Conservation (phyloP, 2,113 vertebrate genomes). For the Grallaria varia region DNA sequence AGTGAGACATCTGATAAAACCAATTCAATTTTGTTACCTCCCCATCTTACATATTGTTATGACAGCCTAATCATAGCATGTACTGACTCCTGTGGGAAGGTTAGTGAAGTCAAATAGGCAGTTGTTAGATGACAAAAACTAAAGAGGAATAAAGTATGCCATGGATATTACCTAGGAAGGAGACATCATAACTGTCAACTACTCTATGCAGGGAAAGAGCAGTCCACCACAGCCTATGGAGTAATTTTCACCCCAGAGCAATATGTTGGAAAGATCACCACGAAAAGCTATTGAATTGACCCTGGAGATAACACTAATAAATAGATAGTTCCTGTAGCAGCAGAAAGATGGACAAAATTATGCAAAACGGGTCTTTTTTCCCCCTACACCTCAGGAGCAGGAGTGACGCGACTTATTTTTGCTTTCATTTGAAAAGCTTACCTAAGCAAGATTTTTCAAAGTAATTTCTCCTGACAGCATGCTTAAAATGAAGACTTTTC, state of each 20-base stretch:
- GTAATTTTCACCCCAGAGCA: background rate
- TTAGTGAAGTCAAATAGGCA: background rate
- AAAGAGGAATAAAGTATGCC: background rate
- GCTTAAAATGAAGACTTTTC: constrained; percentile 15
- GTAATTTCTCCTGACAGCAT: background rate
- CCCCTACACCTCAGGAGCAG: background rate
- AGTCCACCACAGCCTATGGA: background rate
- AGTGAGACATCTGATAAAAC: background rate
- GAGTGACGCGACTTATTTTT: background rate
- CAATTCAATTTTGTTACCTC: background rate
- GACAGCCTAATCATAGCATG: background rate
- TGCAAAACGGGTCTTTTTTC: background rate
- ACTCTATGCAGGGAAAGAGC: background rate
- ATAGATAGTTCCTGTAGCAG: background rate
- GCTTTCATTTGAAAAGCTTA: background rate
- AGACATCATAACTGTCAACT: background rate
- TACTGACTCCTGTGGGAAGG: background rate
- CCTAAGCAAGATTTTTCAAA: constrained; percentile 20
- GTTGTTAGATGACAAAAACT: background rate
- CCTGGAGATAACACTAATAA: background rate
- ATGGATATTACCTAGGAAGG: background rate
- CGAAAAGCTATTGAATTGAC: background rate
- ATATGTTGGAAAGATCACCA: background rate
- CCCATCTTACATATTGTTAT: background rate
- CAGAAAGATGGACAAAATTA: background rate